Percentiles rank a stretch among this genome's conserved stretches.
phyloP scores from a whole-genome alignment of 2,113 vertebrate species.

The Siphamia tubifer region DNA sequence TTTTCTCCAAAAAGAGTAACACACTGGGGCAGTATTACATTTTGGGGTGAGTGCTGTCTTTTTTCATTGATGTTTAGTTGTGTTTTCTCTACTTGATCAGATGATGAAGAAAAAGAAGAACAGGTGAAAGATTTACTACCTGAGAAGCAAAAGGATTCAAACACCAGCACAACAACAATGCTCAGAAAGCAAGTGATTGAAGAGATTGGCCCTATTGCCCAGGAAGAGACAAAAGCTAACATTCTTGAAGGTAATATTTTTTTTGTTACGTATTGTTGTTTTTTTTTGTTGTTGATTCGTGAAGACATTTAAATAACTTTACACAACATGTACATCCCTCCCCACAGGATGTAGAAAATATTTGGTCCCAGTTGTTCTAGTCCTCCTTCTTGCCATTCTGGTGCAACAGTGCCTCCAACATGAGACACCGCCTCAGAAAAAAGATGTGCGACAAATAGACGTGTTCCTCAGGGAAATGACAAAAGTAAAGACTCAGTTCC shows the following conservation, averaged over 20 bases:
- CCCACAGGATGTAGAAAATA: neutral
- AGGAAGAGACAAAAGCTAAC: neutral
- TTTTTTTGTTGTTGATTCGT: too few relatives aligned
- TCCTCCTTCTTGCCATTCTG: neutral
- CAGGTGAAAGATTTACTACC: neutral
- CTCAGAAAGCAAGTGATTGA: neutral
- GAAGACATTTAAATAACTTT: neutral
- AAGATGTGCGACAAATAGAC: neutral
- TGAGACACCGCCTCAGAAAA: conserved; percentile 1
- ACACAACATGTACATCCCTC: neutral
- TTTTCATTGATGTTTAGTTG: neutral
- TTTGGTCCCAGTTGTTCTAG: neutral
- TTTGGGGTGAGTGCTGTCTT: neutral
- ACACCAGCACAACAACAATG: neutral
- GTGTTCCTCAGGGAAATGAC: conserved; percentile 69
- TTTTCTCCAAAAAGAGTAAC: neutral
- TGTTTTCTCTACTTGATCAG: neutral
- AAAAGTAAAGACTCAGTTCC: conserved; percentile 77
- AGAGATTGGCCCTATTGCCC: neutral
- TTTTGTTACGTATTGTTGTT: neutral
- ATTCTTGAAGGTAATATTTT: conserved; percentile 10
- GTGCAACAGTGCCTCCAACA: neutral
- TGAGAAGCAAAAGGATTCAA: neutral
- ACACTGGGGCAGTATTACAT: too few relatives aligned
- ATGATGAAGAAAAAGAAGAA: neutral